phyloP scores from a whole-genome alignment of 2,113 vertebrate genomes.

The Uria lomvia region DNA sequence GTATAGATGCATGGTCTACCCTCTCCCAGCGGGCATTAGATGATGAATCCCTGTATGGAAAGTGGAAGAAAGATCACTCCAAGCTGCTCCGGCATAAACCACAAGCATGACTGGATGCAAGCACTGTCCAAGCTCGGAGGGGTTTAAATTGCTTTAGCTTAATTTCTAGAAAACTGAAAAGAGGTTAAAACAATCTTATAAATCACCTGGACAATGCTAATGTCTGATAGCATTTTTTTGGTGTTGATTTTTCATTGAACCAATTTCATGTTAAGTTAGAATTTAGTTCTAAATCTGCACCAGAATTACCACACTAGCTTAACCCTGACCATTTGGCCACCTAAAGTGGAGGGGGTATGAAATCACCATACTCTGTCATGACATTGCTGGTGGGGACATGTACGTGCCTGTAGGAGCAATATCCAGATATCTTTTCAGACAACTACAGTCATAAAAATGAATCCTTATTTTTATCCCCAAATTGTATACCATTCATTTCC shows the following conservation, averaged over 20 bases:
- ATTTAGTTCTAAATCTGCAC: neutral
- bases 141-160: neutral
- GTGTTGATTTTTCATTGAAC: neutral
- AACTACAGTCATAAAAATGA: neutral
- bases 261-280: neutral
- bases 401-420: neutral
- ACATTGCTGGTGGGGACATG: neutral
- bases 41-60: neutral
- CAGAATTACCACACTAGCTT: neutral
- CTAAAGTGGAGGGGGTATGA: neutral
- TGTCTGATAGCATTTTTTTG: neutral
- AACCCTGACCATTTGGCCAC: neutral
- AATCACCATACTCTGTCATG: neutral
- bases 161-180: neutral
- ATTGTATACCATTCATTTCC: neutral
- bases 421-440: neutral
- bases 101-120: neutral
- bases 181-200: neutral
- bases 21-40: accelerated
- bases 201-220: neutral
- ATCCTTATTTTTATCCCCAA: neutral
- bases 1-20: neutral
- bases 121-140: neutral
- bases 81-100: neutral
- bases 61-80: neutral